Evolutionary conservation across 2,797 vertebrate species (phyloP).

Genomic region (Sandelia bainsii): DNA sequence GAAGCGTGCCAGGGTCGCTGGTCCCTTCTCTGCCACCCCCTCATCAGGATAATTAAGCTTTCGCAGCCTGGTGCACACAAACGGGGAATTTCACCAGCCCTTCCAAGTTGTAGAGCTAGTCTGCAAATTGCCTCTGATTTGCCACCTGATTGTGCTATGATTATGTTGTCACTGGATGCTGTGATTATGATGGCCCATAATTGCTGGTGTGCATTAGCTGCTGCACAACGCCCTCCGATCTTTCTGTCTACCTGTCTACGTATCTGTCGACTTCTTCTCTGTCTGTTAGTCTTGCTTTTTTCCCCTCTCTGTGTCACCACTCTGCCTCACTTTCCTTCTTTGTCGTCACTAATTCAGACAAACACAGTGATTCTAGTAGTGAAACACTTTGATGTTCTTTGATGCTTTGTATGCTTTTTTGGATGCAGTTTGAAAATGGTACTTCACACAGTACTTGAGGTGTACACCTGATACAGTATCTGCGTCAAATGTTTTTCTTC

Average conservation of each 20-base stretch:
- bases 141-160: constrained; percentile 84
- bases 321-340: constrained; percentile 38
- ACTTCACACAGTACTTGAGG: constrained; percentile 20
- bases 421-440: constrained; percentile 25
- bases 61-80: constrained; percentile 77
- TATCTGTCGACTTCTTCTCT: constrained; percentile 62
- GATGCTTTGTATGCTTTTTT: constrained; percentile 8
- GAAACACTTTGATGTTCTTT: constrained; percentile 46
- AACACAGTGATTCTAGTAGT: constrained; percentile 29
- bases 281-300: constrained; percentile 34
- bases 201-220: constrained; percentile 83
- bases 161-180: constrained; percentile 86
- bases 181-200: constrained; percentile 84
- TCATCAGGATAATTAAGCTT: constrained; percentile 84
- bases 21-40: constrained; percentile 71
- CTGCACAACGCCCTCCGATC: constrained; percentile 62
- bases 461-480: constrained; percentile 6
- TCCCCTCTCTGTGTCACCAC: constrained; percentile 6
- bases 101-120: constrained; percentile 78
- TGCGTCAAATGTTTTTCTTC: constrained; percentile 1
- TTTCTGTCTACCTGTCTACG: constrained; percentile 68
- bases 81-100: constrained; percentile 70
- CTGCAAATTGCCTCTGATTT: constrained; percentile 85
- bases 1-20: constrained; percentile 53
- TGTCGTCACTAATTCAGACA: constrained; percentile 47